Base-by-base conservation (phyloP, 2,888 invertebrate genomes). In the Agonopterix subpropinquella region DNA sequence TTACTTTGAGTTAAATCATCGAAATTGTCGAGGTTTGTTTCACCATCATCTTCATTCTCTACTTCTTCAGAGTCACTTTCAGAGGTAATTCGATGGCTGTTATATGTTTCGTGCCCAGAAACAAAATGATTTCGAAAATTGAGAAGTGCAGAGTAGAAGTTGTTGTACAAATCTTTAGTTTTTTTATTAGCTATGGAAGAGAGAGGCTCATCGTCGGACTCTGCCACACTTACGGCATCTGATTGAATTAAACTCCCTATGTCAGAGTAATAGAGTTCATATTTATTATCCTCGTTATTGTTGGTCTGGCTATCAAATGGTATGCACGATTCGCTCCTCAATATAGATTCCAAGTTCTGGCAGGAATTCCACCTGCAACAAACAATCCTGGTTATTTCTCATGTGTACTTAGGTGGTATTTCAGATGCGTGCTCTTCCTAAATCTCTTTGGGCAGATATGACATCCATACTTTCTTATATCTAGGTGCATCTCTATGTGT, bases 1-100 rank as follows among this genome's bases (percentile, higher is more conserved):
- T 83, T 81, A 50, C 60, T 56, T n/a, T 62, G 59, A n/a, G 80
- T 69, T 43, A 87, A 59, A 58, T 88, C 88, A 55, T 86, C 88
- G 61, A 67, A 83, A 28, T 51, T 58, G 15, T 64, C 72, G 9
- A 65, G 54, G 48, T 67, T 61, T 2, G 44, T 28, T 35, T 53
- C 43, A 8, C 43, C 52, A 5, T 51, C 55, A 4, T 52, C 54
- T 7, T 15, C 48, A n/a, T 56, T 43, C 8, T 51, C 45, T 36
- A 44, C 45, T 3, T 44, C 50, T 36, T 65, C 73, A 0, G 74
- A 67, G 18, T 66, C 65, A 42, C 67, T 70, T 1, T 75, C 72
- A 18, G 75, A 75, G 0, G 70, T 70, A 35, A 65, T 65, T 5
- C 70, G 64, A 44, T 68, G 62, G 1, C 54, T 49, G 2, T 57